Conservation (phyloP, 2,888 invertebrate genomes). For the Axea sp. region DNA sequence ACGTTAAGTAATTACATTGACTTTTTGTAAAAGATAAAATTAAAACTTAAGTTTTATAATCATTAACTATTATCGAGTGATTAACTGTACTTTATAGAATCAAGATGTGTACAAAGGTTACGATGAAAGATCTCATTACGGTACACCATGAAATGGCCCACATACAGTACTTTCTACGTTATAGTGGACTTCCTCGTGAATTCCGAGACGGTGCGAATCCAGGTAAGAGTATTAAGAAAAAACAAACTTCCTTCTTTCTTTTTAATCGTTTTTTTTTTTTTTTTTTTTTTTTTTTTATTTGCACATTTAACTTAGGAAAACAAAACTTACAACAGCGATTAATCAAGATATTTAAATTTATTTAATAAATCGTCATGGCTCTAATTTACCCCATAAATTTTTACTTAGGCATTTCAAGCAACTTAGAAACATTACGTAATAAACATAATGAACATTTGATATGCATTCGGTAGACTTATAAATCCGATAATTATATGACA, state of each 20-base stretch:
- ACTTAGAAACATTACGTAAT: conserved; percentile 24
- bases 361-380: conserved; percentile 29
- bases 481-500: too few relatives aligned
- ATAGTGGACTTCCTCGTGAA: conserved; percentile 89
- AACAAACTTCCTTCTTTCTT: conserved; percentile 56
- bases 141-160: conserved; percentile 96
- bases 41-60: too few relatives aligned
- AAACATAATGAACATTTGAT: conserved; percentile 38
- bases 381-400: conserved; percentile 22
- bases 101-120: conserved; percentile 92
- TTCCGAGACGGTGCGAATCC: conserved; percentile 96
- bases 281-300: conserved; percentile 47
- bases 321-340: conserved; percentile 25
- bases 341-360: conserved; percentile 44
- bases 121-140: conserved; percentile 91
- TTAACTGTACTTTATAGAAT: conserved; percentile 82
- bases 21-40: too few relatives aligned
- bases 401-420: conserved; percentile 5
- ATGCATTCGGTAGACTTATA: conserved; percentile 38
- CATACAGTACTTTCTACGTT: conserved; percentile 92
- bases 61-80: neutral
- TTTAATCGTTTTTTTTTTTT: conserved; percentile 53
- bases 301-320: conserved; percentile 26
- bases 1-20: too few relatives aligned
- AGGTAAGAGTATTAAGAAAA: conserved; percentile 80